Evolutionary conservation across 2,888 invertebrate genomes (phyloP).

Genomic region (Aleiodes leptofemur): DNA sequence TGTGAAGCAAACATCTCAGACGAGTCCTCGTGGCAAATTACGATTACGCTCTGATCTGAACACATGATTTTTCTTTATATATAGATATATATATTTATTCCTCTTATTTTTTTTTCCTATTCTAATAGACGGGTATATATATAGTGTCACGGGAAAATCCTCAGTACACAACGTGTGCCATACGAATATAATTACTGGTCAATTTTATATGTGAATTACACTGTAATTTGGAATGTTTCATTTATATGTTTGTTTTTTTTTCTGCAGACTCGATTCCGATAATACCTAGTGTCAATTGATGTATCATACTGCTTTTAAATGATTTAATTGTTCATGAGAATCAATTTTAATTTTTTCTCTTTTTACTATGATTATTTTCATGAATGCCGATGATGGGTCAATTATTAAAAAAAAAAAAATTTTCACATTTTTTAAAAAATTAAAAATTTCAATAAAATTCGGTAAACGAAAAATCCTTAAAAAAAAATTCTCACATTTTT

Average conservation of each 20-base stretch:
- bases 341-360: no score
- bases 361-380: background rate
- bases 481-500: no score
- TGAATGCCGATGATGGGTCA: background rate
- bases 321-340: no score
- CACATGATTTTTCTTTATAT: slow-evolving; percentile 31
- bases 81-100: background rate
- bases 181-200: slow-evolving; percentile 20
- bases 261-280: no score
- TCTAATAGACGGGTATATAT: slow-evolving; percentile 22
- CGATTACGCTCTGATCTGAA: slow-evolving; percentile 47
- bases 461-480: no score
- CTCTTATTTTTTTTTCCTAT: background rate
- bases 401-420: no score
- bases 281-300: no score
- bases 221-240: background rate
- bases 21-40: slow-evolving; percentile 52
- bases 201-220: slow-evolving; percentile 24
- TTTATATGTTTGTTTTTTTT: no score
- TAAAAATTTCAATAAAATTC: no score
- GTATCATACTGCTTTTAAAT: no score
- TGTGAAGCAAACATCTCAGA: slow-evolving; percentile 44
- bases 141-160: slow-evolving; percentile 36
- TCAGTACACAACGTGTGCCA: background rate
- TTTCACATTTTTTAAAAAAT: no score